Conservation (phyloP, 2,888 invertebrate species). For the Onchidella celtica region DNA sequence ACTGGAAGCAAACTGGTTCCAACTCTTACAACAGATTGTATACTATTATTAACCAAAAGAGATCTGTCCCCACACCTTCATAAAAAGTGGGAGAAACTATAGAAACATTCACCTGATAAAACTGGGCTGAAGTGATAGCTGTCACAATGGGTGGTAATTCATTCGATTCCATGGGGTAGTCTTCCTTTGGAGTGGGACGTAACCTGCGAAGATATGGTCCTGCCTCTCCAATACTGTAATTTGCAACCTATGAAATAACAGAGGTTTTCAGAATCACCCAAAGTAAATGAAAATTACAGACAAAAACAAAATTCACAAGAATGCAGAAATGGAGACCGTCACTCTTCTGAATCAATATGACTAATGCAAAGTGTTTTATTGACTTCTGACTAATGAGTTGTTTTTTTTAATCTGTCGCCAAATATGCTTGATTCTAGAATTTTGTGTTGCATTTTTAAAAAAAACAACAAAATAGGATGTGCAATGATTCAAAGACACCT, state of each 20-base stretch:
- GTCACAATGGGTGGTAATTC: constrained; percentile 68
- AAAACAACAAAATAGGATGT: no score
- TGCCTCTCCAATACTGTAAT: constrained; percentile 63
- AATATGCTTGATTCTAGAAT: background rate
- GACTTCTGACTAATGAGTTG: background rate
- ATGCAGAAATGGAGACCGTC: background rate
- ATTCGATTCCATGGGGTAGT: constrained; percentile 58
- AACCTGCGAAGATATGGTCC: constrained; percentile 65
- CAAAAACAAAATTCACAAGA: background rate
- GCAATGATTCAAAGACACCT: no score
- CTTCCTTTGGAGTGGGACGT: constrained; percentile 54
- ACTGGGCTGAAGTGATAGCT: constrained; percentile 63
- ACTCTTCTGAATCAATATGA: background rate
- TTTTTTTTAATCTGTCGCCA: no score
- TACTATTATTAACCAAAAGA: no score
- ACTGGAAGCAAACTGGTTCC: no score
- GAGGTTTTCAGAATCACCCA: no score
- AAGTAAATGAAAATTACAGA: no score
- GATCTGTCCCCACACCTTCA: no score
- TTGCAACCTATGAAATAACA: constrained; percentile 46
- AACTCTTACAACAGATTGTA: no score
- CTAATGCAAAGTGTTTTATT: background rate
- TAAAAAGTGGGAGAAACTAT: no score
- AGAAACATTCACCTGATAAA: constrained; percentile 59
- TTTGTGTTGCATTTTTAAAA: background rate